phyloP scores from a whole-genome alignment of 2,888 invertebrate species.

The Silvanus unidentatus region DNA sequence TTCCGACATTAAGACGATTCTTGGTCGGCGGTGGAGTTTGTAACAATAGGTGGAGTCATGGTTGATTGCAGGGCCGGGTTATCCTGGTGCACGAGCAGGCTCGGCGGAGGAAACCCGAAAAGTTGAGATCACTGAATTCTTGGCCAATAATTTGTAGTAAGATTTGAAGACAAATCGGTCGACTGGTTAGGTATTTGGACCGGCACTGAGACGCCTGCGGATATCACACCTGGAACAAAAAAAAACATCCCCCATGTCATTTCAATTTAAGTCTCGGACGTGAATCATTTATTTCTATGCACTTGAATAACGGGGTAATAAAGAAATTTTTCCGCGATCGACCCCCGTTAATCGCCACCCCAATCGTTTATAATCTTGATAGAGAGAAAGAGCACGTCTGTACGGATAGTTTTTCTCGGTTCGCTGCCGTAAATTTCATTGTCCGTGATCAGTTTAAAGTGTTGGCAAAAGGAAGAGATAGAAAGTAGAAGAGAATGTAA shows the following conservation, averaged over 20 bases:
- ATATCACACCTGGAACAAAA: conserved; percentile 73
- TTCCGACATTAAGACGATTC: conserved; percentile 27
- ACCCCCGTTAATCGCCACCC: too few relatives aligned
- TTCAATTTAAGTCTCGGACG: not conserved
- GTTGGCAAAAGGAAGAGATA: conserved; percentile 24
- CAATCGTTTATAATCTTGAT: conserved; percentile 7
- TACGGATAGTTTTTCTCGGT: conserved; percentile 13
- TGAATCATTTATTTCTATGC: too few relatives aligned
- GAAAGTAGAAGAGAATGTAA: conserved; percentile 38
- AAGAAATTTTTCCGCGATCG: too few relatives aligned
- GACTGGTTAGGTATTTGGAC: conserved; percentile 83
- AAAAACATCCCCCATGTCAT: conserved; percentile 1
- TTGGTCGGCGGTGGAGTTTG: conserved; percentile 39
- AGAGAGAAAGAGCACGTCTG: conserved; percentile 14
- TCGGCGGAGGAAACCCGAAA: conserved; percentile 76
- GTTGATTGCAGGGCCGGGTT: conserved; percentile 56
- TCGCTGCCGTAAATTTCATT: conserved; percentile 39
- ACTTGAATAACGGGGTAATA: too few relatives aligned
- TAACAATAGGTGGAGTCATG: conserved; percentile 47
- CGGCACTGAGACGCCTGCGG: conserved; percentile 86
- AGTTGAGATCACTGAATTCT: conserved; percentile 90
- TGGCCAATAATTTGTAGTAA: conserved; percentile 76
- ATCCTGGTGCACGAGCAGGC: conserved; percentile 61
- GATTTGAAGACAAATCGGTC: conserved; percentile 67
- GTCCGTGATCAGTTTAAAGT: conserved; percentile 46